A percentile compares a stretch with the other conserved stretches of the same genome.
These are phyloP conservation scores for Apodemia duryi DNA, from an alignment of 2,888 invertebrate species.

Conservation along the genomic window DNA sequence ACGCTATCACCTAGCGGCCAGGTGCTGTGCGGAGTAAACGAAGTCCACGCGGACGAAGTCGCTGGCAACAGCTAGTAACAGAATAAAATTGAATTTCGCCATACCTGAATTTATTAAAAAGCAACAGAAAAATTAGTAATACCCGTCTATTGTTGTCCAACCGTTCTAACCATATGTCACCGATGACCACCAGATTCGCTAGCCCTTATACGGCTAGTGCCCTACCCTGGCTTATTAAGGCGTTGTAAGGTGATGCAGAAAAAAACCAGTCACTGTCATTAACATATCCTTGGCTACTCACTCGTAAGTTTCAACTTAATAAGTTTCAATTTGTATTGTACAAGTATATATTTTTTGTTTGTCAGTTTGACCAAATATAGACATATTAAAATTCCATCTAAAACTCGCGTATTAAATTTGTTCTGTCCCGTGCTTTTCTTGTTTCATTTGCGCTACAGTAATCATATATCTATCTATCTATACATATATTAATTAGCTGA, in stretches of 20 bases:
- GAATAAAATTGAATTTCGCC: no score
- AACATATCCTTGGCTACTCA: constrained; percentile 41
- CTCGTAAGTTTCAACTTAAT: constrained; percentile 2
- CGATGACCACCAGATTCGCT: constrained; percentile 24
- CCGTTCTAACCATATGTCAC: constrained; percentile 25
- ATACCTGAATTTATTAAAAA: no score
- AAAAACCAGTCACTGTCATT: constrained; percentile 58
- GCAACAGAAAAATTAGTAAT: no score
- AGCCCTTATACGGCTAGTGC: constrained; percentile 48
- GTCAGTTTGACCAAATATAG: background rate
- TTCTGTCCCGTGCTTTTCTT: no score
- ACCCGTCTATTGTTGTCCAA: background rate
- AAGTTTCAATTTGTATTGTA: background rate
- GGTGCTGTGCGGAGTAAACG: no score
- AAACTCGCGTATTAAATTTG: no score
- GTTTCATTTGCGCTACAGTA: no score
- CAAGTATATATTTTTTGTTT: background rate
- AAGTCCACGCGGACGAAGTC: no score
- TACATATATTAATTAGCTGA: no score
- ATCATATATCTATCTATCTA: no score
- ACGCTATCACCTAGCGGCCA: no score
- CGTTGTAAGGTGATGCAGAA: constrained; percentile 53
- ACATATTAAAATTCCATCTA: background rate
- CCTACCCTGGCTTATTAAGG: constrained; percentile 59
- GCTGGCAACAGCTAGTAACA: no score